phyloP scores from a whole-genome alignment of 2,888 invertebrate species.

The Zygaena filipendulae region DNA sequence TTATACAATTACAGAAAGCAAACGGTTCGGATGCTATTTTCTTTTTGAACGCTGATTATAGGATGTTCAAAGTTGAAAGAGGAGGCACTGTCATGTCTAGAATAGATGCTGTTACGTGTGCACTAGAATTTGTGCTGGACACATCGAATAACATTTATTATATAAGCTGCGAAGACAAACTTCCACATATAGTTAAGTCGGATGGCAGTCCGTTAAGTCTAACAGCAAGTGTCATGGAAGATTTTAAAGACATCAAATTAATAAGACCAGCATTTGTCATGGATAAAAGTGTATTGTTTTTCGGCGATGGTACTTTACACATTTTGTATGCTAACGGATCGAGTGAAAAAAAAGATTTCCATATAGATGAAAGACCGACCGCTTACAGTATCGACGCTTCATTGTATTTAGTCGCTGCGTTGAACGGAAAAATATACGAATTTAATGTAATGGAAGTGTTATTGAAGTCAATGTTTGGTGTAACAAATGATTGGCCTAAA shows the following conservation, averaged over 20 bases:
- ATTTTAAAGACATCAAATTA: slow-evolving; percentile 30
- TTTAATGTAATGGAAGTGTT: slow-evolving; percentile 44
- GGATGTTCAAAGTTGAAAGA: slow-evolving; percentile 32
- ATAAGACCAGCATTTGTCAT: slow-evolving; percentile 43
- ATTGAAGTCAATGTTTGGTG: slow-evolving; percentile 36
- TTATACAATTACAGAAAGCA: slow-evolving; percentile 42
- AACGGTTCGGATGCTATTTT: slow-evolving; percentile 35
- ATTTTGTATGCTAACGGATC: slow-evolving; percentile 38
- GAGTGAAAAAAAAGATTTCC: slow-evolving; percentile 33
- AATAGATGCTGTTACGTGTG: slow-evolving; percentile 28
- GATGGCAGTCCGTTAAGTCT: slow-evolving; percentile 24
- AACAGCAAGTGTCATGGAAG: slow-evolving; percentile 27
- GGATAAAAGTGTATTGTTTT: slow-evolving; percentile 39
- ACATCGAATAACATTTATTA: slow-evolving; percentile 44
- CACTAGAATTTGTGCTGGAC: slow-evolving; percentile 43
- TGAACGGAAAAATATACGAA: slow-evolving; percentile 44
- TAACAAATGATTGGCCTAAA: slow-evolving; percentile 21
- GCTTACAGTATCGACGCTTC: slow-evolving; percentile 43
- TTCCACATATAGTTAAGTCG: slow-evolving; percentile 29
- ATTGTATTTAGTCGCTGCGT: slow-evolving; percentile 37
- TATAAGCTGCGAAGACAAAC: slow-evolving; percentile 29
- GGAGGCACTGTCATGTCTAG: slow-evolving; percentile 31
- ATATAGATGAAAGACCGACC: slow-evolving; percentile 27
- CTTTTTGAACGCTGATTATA: slow-evolving; percentile 27
- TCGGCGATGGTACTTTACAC: slow-evolving; percentile 34